Evolutionary conservation across 2,888 invertebrate species (phyloP).

Genomic region (Malthinus seriepunctatus): DNA sequence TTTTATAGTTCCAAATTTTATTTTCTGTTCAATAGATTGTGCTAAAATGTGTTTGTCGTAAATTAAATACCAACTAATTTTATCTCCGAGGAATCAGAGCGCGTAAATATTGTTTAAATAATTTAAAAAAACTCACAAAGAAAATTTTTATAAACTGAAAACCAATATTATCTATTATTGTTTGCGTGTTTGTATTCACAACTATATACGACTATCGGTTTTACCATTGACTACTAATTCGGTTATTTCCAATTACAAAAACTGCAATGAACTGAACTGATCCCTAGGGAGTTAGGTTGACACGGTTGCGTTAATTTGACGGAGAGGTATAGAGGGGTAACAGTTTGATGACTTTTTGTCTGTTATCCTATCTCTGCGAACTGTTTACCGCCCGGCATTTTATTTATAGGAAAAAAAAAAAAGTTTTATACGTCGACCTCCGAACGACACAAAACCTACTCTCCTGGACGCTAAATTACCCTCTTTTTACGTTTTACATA

Average conservation of each 20-base stretch:
- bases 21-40: too few relatives aligned
- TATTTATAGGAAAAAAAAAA: too few relatives aligned
- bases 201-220: conserved; percentile 1
- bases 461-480: conserved; percentile 29
- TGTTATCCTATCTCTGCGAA: conserved; percentile 22
- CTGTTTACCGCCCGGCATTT: conserved; percentile 22
- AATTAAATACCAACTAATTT: neutral
- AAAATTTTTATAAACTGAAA: neutral
- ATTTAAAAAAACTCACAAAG: neutral
- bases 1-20: too few relatives aligned
- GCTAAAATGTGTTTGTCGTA: too few relatives aligned
- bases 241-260: conserved; percentile 21
- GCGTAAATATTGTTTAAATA: neutral
- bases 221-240: conserved; percentile 16
- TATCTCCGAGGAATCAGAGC: neutral
- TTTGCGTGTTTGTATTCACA: conserved; percentile 1
- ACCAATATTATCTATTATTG: neutral
- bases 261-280: conserved; percentile 25
- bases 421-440: conserved; percentile 12
- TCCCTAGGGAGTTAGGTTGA: conserved; percentile 25
- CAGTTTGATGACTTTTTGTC: conserved; percentile 30
- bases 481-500: conserved; percentile 29
- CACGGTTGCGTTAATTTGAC: conserved; percentile 30
- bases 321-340: conserved; percentile 9
- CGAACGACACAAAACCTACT: conserved; percentile 27